Evolutionary conservation across 2,797 vertebrate genomes (phyloP), one percentile per base, ranked within the genome.

Genomic region (Neoniphon sammara): DNA sequence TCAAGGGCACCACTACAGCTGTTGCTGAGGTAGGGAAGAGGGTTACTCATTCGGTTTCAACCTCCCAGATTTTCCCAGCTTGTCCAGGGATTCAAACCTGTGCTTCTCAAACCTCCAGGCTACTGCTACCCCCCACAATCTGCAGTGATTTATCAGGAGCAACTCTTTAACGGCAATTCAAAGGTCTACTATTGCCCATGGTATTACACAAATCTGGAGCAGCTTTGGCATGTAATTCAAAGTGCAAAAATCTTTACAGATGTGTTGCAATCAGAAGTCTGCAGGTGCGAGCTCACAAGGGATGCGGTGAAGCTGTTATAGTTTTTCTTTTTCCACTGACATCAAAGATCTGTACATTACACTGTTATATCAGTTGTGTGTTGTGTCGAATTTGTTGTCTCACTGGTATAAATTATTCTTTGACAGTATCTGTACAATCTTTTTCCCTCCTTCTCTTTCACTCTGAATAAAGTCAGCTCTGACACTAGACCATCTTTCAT

Each of bases 401-500:
- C 34, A 42, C 53, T 4, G 36, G 54, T 78, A 59, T 82, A 53
- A 75, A 75, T 77, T 83, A 82, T 77, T 72, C 15, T 53, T 58
- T 7, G 70, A 72, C 65, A 47, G 44, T 82, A 85, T 89, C 81
- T 14, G 21, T 70, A 58, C 25, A 20, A 83, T 88, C 76, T 85
- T 54, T 70, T 73, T 70, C 56, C 57, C 70, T 65, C 74, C 53
- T 73, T 72, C 57, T 68, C 53, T 80, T 78, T 82, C 78, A 80
- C 77, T 86, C 47, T 30, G 68, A 81, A 80, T 70, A 85, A 89
- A 85, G 67, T 75, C 72, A 62, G 61, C 52, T 47, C 66, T 77
- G 89, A 85, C 81, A 74, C 66, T 15, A 42, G 46, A 75, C 66
- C 66, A 88, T 90, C 78, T 80, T 77, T 91, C 86, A 85, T 58